A percentile compares a stretch with the other conserved stretches of the same genome.
These are phyloP conservation scores for Tethya wilhelma DNA, from an alignment of 37 sponge, comb jelly and placozoan genomes.

Conservation along the genomic window DNA sequence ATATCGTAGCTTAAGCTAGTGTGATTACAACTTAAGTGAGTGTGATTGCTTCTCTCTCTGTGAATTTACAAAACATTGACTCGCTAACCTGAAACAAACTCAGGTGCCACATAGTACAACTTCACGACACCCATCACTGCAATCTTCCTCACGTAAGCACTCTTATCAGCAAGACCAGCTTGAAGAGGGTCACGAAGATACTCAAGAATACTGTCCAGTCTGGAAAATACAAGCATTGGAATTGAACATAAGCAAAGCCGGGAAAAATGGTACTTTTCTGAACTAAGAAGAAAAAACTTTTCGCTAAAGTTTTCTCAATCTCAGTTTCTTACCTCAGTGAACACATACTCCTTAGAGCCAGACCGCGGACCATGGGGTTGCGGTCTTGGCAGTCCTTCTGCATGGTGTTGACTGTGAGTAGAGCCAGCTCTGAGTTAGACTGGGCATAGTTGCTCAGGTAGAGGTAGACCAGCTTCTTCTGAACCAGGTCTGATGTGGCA, in stretches of 20 bases:
- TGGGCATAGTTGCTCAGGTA: constrained; percentile 93
- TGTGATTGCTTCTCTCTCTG: no score
- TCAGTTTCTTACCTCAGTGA: constrained; percentile 77
- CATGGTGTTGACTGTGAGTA: constrained; percentile 91
- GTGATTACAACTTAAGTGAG: no score
- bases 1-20: no score
- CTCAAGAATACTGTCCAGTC: constrained; percentile 86
- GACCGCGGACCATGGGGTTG: constrained; percentile 87
- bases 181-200: constrained; percentile 88
- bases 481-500: constrained; percentile 85
- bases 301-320: not conserved
- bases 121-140: constrained; percentile 96
- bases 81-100: constrained; percentile 76
- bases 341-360: constrained; percentile 93
- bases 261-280: no score
- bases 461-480: constrained; percentile 96
- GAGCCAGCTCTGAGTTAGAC: constrained; percentile 85
- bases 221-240: no score
- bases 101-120: constrained; percentile 79
- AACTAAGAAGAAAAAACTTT: not conserved
- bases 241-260: no score
- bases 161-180: constrained; percentile 85
- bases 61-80: no score
- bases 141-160: constrained; percentile 91
- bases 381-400: constrained; percentile 88